phyloP scores from a whole-genome alignment of 1,140 invertebrate genomes.

The Medauroidea extradentata region DNA sequence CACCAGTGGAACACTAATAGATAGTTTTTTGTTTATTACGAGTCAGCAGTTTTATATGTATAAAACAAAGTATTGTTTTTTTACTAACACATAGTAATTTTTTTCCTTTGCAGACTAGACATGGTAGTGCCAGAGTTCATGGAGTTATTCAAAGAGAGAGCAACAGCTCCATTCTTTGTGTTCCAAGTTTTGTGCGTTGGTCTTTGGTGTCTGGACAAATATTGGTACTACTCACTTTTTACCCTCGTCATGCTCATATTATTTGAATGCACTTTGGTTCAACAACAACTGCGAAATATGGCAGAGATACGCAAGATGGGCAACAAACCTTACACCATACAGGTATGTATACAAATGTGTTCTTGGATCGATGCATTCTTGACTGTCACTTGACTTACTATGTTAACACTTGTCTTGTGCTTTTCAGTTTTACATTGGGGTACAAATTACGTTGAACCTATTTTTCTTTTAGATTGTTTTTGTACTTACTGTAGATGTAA shows the following conservation, averaged over 20 bases:
- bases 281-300: conserved; percentile 97
- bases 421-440: no score
- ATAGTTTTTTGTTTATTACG: no score
- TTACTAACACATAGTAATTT: no score
- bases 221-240: conserved; percentile 97
- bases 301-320: conserved; percentile 99
- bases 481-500: no score
- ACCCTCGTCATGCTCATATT: conserved; percentile 96
- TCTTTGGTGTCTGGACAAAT: conserved; percentile 98
- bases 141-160: conserved; percentile 95
- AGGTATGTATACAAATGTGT: conserved; percentile 49
- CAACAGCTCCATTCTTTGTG: conserved; percentile 98
- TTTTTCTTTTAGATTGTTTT: no score
- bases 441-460: no score
- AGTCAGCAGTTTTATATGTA: no score
- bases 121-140: conserved; percentile 94
- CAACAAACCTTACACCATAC: conserved; percentile 90
- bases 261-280: conserved; percentile 97
- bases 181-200: conserved; percentile 94
- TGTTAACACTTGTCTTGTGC: no score
- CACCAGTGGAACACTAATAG: no score
- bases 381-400: no score
- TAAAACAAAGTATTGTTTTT: no score
- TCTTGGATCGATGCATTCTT: no score
- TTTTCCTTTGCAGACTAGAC: conserved; percentile 67